A percentile compares a stretch with the other conserved stretches of the same genome.
Evolutionary conservation across 2,888 invertebrate species (phyloP).

Genomic region (Ptychoptera contaminata): DNA sequence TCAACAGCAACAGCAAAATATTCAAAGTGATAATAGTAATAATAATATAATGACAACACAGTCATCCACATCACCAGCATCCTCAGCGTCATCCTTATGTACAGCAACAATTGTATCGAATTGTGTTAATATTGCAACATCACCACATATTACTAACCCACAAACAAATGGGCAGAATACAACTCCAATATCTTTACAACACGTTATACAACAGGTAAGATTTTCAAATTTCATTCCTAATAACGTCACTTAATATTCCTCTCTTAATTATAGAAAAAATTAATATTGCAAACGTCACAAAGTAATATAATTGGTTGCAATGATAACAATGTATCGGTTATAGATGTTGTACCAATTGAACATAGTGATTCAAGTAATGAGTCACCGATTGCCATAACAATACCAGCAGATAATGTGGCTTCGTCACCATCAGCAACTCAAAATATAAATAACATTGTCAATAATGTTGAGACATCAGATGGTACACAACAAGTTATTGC

Average conservation of each 20-base stretch:
- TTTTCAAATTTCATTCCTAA: not conserved
- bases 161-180: slow-evolving; percentile 2
- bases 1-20: slow-evolving; percentile 1
- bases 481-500: slow-evolving; percentile 26
- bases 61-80: slow-evolving; percentile 3
- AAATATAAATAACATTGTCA: slow-evolving; percentile 10
- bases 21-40: not conserved
- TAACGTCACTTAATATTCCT: not conserved
- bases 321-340: slow-evolving; percentile 17
- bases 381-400: slow-evolving; percentile 9
- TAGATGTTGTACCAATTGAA: slow-evolving; percentile 28
- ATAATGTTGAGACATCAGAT: slow-evolving; percentile 18
- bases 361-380: slow-evolving; percentile 26
- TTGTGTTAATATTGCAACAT: not conserved
- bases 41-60: not conserved
- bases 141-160: slow-evolving; percentile 4
- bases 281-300: slow-evolving; percentile 16
- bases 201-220: slow-evolving; percentile 1
- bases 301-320: slow-evolving; percentile 6
- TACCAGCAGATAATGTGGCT: slow-evolving; percentile 8
- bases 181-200: not conserved
- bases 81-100: not conserved
- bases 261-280: slow-evolving; percentile 19
- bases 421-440: slow-evolving; percentile 11
- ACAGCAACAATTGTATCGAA: not conserved